A percentile compares a stretch with the other conserved stretches of the same genome.
phyloP scores from a whole-genome alignment of 2,113 vertebrate genomes.

The Chamaetylas fuelleborni region DNA sequence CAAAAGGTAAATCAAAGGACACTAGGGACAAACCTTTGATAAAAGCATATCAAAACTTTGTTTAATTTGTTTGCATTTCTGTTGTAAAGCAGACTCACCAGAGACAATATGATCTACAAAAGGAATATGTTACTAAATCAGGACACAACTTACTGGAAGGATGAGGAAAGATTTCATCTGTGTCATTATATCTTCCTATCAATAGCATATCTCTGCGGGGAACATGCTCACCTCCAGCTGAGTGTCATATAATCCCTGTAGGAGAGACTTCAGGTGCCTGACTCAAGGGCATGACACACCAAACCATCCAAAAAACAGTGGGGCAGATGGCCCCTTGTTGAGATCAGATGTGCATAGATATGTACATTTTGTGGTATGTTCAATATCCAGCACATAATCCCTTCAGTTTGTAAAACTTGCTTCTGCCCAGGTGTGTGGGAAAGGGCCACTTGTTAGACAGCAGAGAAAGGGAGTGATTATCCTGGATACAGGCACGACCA shows the following conservation, averaged over 20 bases:
- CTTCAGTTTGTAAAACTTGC: neutral
- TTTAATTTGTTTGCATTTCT: conserved; percentile 33
- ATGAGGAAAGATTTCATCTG: conserved; percentile 18
- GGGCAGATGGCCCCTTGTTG: neutral
- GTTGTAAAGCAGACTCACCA: conserved; percentile 15
- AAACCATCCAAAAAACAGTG: neutral
- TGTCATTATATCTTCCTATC: conserved; percentile 8
- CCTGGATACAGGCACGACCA: neutral
- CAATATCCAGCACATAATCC: neutral
- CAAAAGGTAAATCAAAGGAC: conserved; percentile 21
- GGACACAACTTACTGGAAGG: conserved; percentile 9
- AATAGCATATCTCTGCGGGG: neutral
- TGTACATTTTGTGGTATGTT: rapidly evolving
- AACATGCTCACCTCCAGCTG: neutral
- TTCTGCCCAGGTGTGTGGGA: neutral
- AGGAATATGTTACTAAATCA: conserved; percentile 31
- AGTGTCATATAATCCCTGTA: neutral
- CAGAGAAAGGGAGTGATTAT: neutral
- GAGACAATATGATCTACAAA: conserved; percentile 11
- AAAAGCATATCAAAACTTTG: conserved; percentile 9
- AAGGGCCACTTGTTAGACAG: neutral
- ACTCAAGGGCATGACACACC: neutral
- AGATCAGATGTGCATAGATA: neutral
- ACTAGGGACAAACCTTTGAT: neutral
- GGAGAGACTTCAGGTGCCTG: neutral